Conservation (phyloP, 1,140 invertebrate genomes). For the Nymphalis io region DNA sequence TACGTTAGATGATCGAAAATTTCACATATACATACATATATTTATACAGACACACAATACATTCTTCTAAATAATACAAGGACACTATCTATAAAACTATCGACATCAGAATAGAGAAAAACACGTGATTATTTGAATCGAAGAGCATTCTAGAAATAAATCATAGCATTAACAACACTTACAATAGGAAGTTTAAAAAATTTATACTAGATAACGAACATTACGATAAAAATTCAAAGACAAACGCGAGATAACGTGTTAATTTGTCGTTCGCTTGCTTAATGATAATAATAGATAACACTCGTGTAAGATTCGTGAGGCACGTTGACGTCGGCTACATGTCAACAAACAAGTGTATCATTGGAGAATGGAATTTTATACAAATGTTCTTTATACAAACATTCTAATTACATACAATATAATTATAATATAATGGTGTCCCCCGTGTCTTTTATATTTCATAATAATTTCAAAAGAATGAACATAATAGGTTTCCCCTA, state of each 20-base stretch:
- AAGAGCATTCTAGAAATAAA: too few relatives aligned
- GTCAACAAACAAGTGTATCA: constrained; percentile 21
- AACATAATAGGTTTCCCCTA: too few relatives aligned
- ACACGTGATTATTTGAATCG: too few relatives aligned
- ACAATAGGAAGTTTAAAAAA: neutral
- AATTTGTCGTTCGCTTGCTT: constrained; percentile 14
- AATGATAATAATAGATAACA: constrained; percentile 23
- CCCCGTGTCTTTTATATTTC: too few relatives aligned
- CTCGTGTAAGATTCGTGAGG: constrained; percentile 1
- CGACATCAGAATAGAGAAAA: too few relatives aligned
- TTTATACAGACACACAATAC: too few relatives aligned
- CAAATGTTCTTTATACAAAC: neutral
- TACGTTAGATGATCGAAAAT: too few relatives aligned
- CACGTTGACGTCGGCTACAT: constrained; percentile 7
- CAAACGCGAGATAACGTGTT: constrained; percentile 11
- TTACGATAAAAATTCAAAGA: constrained; percentile 10
- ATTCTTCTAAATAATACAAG: too few relatives aligned
- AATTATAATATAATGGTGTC: too few relatives aligned
- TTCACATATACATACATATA: too few relatives aligned
- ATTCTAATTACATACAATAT: neutral
- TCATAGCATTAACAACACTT: neutral
- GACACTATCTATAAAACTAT: too few relatives aligned
- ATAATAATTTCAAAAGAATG: too few relatives aligned
- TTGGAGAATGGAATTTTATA: constrained; percentile 3
- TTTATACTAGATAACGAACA: neutral